Conservation (phyloP, 1,140 invertebrate genomes). For the Drosophila insularis region DNA sequence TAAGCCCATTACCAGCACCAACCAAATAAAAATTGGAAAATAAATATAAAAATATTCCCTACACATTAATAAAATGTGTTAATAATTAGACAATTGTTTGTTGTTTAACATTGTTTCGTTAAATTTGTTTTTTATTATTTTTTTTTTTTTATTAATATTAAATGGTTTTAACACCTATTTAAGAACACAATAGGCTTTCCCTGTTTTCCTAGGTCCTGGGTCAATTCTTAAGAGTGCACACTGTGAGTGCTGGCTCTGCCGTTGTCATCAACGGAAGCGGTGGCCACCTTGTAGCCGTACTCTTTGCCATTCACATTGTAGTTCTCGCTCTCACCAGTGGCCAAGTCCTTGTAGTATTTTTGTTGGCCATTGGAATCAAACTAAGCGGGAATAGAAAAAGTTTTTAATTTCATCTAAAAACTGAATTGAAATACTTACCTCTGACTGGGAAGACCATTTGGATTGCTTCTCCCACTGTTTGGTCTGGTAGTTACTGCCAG, state of each 20-base stretch:
- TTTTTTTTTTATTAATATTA: slow-evolving; percentile 7
- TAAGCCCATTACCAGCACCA: too few relatives aligned
- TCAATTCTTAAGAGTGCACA: slow-evolving; percentile 68
- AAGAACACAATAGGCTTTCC: slow-evolving; percentile 41
- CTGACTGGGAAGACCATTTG: slow-evolving; percentile 80
- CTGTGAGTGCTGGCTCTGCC: slow-evolving; percentile 79
- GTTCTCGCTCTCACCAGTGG: slow-evolving; percentile 79
- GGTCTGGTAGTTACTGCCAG: slow-evolving; percentile 62
- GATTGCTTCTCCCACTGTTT: slow-evolving; percentile 82
- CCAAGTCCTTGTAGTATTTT: slow-evolving; percentile 79
- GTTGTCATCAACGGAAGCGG: slow-evolving; percentile 81
- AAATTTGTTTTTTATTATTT: background rate
- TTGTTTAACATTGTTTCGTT: background rate
- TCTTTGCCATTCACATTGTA: slow-evolving; percentile 73
- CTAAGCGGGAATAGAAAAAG: slow-evolving; percentile 25
- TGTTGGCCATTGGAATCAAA: slow-evolving; percentile 65
- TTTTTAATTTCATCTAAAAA: background rate
- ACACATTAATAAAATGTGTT: too few relatives aligned
- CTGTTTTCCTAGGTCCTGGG: background rate
- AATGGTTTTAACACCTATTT: background rate
- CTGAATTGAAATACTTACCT: slow-evolving; percentile 45
- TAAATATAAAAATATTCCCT: too few relatives aligned
- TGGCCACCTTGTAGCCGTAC: slow-evolving; percentile 75
- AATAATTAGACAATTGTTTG: too few relatives aligned
- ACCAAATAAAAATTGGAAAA: too few relatives aligned